Conservation (phyloP, 2,113 vertebrate species). For the Periophthalmus modestus region DNA sequence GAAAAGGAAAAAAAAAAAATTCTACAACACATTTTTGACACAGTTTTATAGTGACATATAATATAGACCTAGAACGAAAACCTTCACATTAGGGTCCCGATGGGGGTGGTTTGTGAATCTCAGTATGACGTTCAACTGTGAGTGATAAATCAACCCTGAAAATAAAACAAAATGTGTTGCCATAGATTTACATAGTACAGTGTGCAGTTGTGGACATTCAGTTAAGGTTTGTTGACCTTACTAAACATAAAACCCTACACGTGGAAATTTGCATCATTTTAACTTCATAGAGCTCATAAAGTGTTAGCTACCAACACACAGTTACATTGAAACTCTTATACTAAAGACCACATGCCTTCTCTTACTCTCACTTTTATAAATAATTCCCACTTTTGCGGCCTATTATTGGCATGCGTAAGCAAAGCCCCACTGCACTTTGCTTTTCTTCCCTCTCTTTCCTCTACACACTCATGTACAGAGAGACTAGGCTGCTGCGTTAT, state of each 20-base stretch:
- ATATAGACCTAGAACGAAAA: too few relatives aligned
- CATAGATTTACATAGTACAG: too few relatives aligned
- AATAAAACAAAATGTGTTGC: too few relatives aligned
- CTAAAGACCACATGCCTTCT: slow-evolving; percentile 39
- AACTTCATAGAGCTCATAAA: slow-evolving; percentile 40
- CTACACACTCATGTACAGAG: slow-evolving; percentile 30
- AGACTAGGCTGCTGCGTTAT: slow-evolving; percentile 29
- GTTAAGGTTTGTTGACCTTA: too few relatives aligned
- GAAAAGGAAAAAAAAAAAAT: not conserved
- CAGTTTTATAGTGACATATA: too few relatives aligned
- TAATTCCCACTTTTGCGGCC: slow-evolving; percentile 47
- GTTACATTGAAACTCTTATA: slow-evolving; percentile 45
- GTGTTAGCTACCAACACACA: slow-evolving; percentile 33
- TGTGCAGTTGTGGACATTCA: too few relatives aligned
- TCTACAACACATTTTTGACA: too few relatives aligned
- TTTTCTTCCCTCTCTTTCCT: slow-evolving; percentile 25
- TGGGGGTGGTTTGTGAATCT: too few relatives aligned
- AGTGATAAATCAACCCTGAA: too few relatives aligned
- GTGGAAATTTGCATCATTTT: not conserved
- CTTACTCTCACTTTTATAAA: slow-evolving; percentile 33
- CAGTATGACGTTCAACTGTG: too few relatives aligned
- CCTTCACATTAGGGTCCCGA: too few relatives aligned
- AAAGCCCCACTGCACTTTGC: slow-evolving; percentile 37
- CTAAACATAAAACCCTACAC: too few relatives aligned
- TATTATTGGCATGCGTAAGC: slow-evolving; percentile 56